phyloP scores from a whole-genome alignment of 2,888 invertebrate species.

The Bursaphelenchus okinawaensis region DNA sequence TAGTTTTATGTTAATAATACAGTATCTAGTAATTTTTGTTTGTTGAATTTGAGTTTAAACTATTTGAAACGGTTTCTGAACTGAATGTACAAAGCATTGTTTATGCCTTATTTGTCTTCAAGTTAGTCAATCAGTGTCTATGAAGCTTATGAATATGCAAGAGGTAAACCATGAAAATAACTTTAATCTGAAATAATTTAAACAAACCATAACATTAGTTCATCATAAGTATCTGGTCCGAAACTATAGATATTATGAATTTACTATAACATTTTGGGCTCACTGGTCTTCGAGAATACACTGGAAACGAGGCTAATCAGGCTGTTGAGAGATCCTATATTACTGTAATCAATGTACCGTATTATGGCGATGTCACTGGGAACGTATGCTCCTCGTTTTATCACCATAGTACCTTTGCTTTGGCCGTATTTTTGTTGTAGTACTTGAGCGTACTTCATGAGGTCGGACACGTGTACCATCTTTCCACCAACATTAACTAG shows the following conservation, averaged over 20 bases:
- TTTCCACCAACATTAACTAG: slow-evolving; percentile 57
- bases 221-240: too few species aligned
- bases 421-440: slow-evolving; percentile 40
- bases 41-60: too few species aligned
- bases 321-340: slow-evolving; percentile 46
- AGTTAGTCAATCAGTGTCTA: too few species aligned
- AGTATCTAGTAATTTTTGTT: too few species aligned
- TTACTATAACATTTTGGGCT: slow-evolving; percentile 15
- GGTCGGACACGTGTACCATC: slow-evolving; percentile 57
- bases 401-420: slow-evolving; percentile 25
- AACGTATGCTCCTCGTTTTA: slow-evolving; percentile 41
- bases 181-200: too few species aligned
- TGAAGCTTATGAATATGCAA: too few species aligned
- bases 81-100: too few species aligned
- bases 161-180: too few species aligned
- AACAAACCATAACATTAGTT: too few species aligned
- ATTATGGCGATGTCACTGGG: slow-evolving; percentile 47
- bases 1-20: too few species aligned
- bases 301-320: slow-evolving; percentile 41
- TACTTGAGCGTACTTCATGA: slow-evolving; percentile 55
- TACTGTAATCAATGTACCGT: slow-evolving; percentile 40
- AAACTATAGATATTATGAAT: background rate
- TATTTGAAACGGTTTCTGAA: too few species aligned
- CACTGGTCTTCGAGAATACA: slow-evolving; percentile 25
- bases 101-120: too few species aligned